Percentiles rank a stretch among this genome's conserved stretches.
Evolutionary conservation across 1,140 invertebrate genomes (phyloP).

Genomic region (Sitobion miscanthi): DNA sequence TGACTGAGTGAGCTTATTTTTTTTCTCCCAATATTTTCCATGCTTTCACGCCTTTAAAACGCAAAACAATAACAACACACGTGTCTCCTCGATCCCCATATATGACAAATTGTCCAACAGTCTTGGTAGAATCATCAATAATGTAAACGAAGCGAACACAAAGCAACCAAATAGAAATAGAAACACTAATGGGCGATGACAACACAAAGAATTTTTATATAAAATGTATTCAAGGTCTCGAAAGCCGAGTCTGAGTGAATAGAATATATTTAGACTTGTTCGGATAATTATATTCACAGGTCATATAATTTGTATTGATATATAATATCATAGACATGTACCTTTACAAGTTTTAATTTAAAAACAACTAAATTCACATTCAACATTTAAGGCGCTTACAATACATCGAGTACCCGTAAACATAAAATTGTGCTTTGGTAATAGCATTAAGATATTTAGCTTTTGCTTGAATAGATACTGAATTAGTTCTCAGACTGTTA

Average conservation of each 20-base stretch:
- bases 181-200: neutral
- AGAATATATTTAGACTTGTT: neutral
- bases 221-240: neutral
- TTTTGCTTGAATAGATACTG: neutral
- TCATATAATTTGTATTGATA: neutral
- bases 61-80: conserved; percentile 40
- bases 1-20: conserved; percentile 39
- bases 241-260: neutral
- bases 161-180: neutral
- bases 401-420: neutral
- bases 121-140: conserved; percentile 26
- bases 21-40: conserved; percentile 5
- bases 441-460: neutral
- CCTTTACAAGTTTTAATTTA: too few species aligned
- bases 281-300: neutral
- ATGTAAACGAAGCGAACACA: neutral
- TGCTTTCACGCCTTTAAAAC: conserved; percentile 28
- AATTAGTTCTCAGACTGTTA: too few species aligned
- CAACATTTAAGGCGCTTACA: neutral
- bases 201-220: neutral
- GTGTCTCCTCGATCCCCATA: neutral
- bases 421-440: neutral
- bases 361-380: neutral
- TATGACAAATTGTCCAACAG: conserved; percentile 38
- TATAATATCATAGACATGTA: neutral